Evolutionary conservation across 2,797 vertebrate genomes (phyloP), one percentile per base, ranked within the genome.

Genomic region (Merluccius polli): DNA sequence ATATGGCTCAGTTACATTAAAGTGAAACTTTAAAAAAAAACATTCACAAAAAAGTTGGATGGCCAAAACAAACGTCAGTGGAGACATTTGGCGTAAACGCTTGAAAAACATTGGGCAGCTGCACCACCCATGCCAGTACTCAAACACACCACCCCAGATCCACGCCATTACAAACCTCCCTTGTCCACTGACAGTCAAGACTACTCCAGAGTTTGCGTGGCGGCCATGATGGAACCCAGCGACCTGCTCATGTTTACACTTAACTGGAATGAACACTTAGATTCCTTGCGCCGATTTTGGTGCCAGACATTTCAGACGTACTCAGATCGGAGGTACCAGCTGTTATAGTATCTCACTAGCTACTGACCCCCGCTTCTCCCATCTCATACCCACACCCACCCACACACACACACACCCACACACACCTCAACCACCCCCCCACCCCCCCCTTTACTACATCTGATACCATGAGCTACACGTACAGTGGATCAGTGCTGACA

Each of bases 321-420:
- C 78, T 71, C 78, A 86, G 86, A 86, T 78, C 87, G 59, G 70
- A 78, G 84, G 78, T 82, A 88, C 87, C 91, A 92, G 89, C 91
- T 93, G 91, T 89, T 91, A 79, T 82, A 75, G 73, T 75, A 86
- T 73, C 86, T 91, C 90, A 91, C 77, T 73, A n/a, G 77, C 77
- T 4, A 86, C 79, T 77, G 76, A 83, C 79, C 79, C 83, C 75
- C 84, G 74, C 76, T 71, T 75, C 82, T 24, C 33, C 75, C 82
- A 86, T 78, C 77, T 70, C 35, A 24, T 18, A 31, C 38, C 38
- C 77, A 73, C 72, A 75, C 72, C 59, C 71, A 75, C 79, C 80
- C 76, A 84, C 82, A 68, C 80, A 63, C 75, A 72, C 75, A 76
- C 75, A 38, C 67, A 73, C 72, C 70, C 74, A 75, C 80, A 81